These are phyloP conservation scores for Ondatra zibethicus DNA, from an alignment of 2,113 vertebrate genomes.

Conservation along the genomic window DNA sequence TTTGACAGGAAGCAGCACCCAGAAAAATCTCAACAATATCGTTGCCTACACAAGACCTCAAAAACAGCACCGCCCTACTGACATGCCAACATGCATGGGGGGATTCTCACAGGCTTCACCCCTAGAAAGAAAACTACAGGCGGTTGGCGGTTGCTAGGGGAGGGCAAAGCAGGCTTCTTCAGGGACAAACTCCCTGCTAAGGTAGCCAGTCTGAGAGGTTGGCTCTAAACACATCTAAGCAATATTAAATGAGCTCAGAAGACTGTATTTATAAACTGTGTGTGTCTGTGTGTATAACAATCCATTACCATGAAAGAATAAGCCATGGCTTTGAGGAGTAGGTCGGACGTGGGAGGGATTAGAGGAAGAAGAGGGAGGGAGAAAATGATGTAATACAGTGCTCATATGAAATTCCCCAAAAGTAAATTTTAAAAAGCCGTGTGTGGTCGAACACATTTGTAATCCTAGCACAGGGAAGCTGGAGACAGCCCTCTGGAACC, in stretches of 20 bases:
- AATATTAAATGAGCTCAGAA: neutral
- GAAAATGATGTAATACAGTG: neutral
- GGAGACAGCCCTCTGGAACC: neutral
- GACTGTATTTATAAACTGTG: neutral
- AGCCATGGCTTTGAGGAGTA: neutral
- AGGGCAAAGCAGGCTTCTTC: neutral
- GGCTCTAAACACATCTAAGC: neutral
- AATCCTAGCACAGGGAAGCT: neutral
- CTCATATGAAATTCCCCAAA: neutral
- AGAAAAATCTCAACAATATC: neutral
- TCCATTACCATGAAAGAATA: neutral
- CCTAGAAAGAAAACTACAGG: neutral
- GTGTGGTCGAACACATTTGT: neutral
- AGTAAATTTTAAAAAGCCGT: neutral
- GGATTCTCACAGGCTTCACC: neutral
- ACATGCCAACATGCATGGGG: neutral
- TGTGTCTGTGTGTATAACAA: neutral
- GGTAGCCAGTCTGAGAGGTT: neutral
- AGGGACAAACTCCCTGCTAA: neutral
- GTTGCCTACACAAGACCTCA: neutral
- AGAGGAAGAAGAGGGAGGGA: neutral
- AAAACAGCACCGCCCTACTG: neutral
- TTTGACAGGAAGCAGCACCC: neutral
- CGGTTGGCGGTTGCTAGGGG: neutral
- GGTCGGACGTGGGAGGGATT: neutral